Evolutionary conservation across 2,113 vertebrate species (phyloP), one percentile per base, ranked within the genome.

Genomic region (Zosterops borbonicus): DNA sequence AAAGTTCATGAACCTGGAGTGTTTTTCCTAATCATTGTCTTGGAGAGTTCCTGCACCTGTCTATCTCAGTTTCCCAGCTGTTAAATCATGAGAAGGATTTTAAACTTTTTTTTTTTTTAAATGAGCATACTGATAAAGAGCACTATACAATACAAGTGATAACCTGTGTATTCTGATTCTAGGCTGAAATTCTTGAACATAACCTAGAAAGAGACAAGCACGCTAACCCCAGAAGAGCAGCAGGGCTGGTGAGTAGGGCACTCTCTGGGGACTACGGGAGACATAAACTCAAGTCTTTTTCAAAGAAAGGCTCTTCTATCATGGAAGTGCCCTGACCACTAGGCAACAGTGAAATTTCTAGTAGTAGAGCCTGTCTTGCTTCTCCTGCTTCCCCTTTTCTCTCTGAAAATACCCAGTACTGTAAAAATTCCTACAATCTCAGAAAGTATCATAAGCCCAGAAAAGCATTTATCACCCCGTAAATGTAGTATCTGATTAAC

Each of bases 121-220:
- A 52, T 73, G 6, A 33, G 37, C 11, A 29, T 56, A 71, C 16
- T 50, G 27, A 47, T 81, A 35, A 78, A 71, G 37, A 87, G 10
- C n/a, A 75, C 39, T 87, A 35, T 87, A 27, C 25, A 65, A 23
- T 50, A 4, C 19, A 81, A 87, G 56, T 64, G 65, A 50, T 37
- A 92, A 77, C 35, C 14, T 88, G 17, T 84, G 77, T 70, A 31
- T 91, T 94, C 73, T 89, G 64, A 58, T 94, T 94, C 65, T 87
- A 92, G 77, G 65, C 52, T 76, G 69, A 89, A 91, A 91, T 92
- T 78, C 73, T 84, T 89, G 69, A 94, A 73, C 53, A 62, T 76
- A 73, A 83, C 46, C 69, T 91, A 93, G 85, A 95, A 83, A 93
- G 65, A 87, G 41, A 42, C 74, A 87, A 65, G 56, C 86, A 89